Base-by-base conservation (phyloP, 2,888 invertebrate genomes). In the Pemphredon lugubris region DNA sequence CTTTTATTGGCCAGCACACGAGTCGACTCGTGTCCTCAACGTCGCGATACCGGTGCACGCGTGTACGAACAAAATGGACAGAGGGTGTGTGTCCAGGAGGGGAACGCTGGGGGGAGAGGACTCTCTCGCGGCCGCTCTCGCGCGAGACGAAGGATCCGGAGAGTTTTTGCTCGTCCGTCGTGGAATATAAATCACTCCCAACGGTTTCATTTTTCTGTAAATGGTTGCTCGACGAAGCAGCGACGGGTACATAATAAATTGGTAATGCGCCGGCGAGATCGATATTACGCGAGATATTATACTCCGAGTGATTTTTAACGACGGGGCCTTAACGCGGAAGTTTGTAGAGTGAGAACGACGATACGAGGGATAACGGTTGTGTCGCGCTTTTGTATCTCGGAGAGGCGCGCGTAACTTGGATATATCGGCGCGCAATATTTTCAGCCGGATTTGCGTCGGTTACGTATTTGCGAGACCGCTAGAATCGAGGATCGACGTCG, bases 31-130 rank as follows among this genome's bases (percentile, higher is more conserved):
- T 64, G 68, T 61, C 63, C 9, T 39, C 30, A 16, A 58, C 40
- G 34, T 9, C 44, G 44, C 68, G 60, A 77, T 60, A 75, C 48
- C 45, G n/a, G 47, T 32, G 16, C 64, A 30, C 42, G 23, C 57
- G 48, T 70, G 67, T 67, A 75, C 44, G 47, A 42, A 78, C 64
- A 73, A 75, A 78, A 54, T 63, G 55, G 30, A 23, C 39, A 4
- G 16, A 23, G 55, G 57, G 34, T 68, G 40, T 71, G n/a, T n/a
- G n/a, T n/a, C n/a, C n/a, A n/a, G n/a, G n/a, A n/a, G n/a, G n/a
- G n/a, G n/a, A n/a, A n/a, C n/a, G n/a, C n/a, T n/a, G n/a, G n/a
- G n/a, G 26, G 18, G 39, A 21, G n/a, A 16, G 18, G 7, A 23
- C 5, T 11, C 23, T 47, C 55, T 53, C 48, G 47, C 40, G 13